Percentiles rank a stretch among this genome's conserved stretches.
phyloP scores from a whole-genome alignment of 2,797 vertebrate species.

The Sebastes vulpes region DNA sequence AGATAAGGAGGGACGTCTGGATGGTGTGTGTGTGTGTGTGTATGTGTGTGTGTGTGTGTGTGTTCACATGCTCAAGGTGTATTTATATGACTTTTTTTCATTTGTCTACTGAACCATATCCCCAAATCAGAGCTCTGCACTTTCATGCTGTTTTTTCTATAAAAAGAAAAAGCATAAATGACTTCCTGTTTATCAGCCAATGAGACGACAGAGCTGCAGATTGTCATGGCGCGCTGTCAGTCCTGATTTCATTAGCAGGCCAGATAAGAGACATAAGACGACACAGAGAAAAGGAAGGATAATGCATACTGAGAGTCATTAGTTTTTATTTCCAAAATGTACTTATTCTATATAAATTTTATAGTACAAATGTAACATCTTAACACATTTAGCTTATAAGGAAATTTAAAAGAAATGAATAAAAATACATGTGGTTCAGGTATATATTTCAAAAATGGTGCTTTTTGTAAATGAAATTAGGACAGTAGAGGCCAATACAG shows the following conservation, averaged over 20 bases:
- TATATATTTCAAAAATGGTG: neutral
- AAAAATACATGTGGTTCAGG: neutral
- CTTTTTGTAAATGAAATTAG: too few relatives aligned
- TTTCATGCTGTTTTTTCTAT: neutral
- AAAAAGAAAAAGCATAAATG: neutral
- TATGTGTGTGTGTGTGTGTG: constrained; percentile 7
- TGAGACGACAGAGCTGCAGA: constrained; percentile 41
- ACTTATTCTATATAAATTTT: neutral
- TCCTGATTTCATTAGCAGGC: constrained; percentile 22
- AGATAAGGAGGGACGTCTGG: constrained; percentile 68
- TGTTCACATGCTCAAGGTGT: constrained; percentile 3
- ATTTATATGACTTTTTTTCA: neutral
- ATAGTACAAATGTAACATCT: neutral
- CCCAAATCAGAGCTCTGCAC: neutral
- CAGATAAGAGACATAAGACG: constrained; percentile 34
- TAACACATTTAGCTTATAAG: neutral
- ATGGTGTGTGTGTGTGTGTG: constrained; percentile 26
- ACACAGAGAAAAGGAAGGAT: neutral
- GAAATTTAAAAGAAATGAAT: neutral
- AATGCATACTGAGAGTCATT: neutral
- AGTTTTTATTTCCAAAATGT: neutral
- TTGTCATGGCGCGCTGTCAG: constrained; percentile 32
- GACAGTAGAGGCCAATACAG: too few relatives aligned
- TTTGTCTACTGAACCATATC: neutral
- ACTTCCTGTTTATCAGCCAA: constrained; percentile 39